Conservation (phyloP, 2,888 invertebrate species). For the Hypselothyrea guttata region DNA sequence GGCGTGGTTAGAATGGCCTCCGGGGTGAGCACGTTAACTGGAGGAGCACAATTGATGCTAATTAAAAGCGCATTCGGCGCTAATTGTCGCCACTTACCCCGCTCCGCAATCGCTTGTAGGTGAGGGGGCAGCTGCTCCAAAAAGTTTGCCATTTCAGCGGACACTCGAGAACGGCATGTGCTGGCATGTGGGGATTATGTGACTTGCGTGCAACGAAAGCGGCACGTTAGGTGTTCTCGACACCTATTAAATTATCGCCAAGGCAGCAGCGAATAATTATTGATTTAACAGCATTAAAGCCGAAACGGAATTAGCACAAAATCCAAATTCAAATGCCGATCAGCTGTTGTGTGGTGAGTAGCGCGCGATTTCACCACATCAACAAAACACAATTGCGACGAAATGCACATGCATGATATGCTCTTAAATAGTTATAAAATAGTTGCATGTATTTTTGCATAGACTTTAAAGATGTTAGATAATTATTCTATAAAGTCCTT, state of each 20-base stretch:
- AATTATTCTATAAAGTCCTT: too few relatives aligned
- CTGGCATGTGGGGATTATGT: conserved; percentile 28
- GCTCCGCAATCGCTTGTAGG: conserved; percentile 68
- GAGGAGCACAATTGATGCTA: conserved; percentile 4
- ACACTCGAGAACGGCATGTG: conserved; percentile 14
- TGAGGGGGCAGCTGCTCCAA: conserved; percentile 69
- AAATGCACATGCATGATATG: too few relatives aligned
- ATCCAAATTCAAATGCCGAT: conserved; percentile 6
- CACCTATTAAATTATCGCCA: conserved; percentile 60
- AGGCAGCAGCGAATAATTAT: conserved; percentile 53
- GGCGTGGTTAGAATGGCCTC: conserved; percentile 72
- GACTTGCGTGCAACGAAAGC: conserved; percentile 35
- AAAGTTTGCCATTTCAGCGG: conserved; percentile 67
- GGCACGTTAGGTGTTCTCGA: conserved; percentile 65
- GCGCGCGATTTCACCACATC: too few relatives aligned
- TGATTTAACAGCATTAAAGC: conserved; percentile 61
- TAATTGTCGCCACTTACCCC: conserved; percentile 58
- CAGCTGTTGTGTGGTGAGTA: conserved; percentile 25
- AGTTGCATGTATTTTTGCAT: too few relatives aligned
- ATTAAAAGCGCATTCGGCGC: background rate
- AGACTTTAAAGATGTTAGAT: too few relatives aligned
- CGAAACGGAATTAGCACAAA: conserved; percentile 14
- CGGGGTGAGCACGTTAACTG: conserved; percentile 74
- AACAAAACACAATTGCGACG: too few relatives aligned
- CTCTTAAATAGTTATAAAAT: too few relatives aligned